Conservation (phyloP, 1,140 invertebrate genomes). For the Lasioglossum albipes region DNA sequence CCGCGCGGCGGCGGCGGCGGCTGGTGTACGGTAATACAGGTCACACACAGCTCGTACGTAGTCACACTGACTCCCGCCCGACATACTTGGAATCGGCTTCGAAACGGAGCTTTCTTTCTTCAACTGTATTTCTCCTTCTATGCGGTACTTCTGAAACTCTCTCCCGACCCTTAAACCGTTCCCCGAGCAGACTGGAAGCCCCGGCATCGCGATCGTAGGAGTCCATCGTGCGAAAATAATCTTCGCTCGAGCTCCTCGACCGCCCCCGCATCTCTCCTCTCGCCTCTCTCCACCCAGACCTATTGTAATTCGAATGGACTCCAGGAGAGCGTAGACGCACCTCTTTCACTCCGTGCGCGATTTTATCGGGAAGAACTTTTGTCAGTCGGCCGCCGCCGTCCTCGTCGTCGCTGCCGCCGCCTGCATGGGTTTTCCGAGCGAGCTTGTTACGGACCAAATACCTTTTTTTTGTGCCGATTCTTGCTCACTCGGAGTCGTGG, state of each 20-base stretch:
- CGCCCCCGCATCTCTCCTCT: background rate
- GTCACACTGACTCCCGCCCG: background rate
- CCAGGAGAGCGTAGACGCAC: background rate
- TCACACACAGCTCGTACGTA: slow-evolving; percentile 27
- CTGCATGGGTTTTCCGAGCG: too few relatives aligned
- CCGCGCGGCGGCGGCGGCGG: background rate
- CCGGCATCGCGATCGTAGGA: slow-evolving; percentile 28
- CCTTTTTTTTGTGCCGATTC: too few relatives aligned
- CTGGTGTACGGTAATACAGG: slow-evolving; percentile 41
- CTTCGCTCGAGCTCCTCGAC: slow-evolving; percentile 19
- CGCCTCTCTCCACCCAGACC: background rate
- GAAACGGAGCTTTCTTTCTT: slow-evolving; percentile 28
- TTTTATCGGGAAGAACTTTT: slow-evolving; percentile 17
- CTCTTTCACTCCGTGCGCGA: background rate
- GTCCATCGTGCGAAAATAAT: slow-evolving; percentile 61
- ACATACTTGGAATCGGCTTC: slow-evolving; percentile 4
- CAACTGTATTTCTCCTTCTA: slow-evolving; percentile 19
- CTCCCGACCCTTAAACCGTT: slow-evolving; percentile 37
- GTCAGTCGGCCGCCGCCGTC: too few relatives aligned
- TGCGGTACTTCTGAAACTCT: slow-evolving; percentile 41
- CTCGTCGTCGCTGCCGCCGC: too few relatives aligned
- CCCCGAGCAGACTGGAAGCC: background rate
- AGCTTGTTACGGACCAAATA: too few relatives aligned
- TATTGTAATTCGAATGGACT: slow-evolving; percentile 38
- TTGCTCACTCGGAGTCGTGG: too few relatives aligned